Conservation (phyloP, 2,113 vertebrate genomes). For the Megaptera novaeangliae region DNA sequence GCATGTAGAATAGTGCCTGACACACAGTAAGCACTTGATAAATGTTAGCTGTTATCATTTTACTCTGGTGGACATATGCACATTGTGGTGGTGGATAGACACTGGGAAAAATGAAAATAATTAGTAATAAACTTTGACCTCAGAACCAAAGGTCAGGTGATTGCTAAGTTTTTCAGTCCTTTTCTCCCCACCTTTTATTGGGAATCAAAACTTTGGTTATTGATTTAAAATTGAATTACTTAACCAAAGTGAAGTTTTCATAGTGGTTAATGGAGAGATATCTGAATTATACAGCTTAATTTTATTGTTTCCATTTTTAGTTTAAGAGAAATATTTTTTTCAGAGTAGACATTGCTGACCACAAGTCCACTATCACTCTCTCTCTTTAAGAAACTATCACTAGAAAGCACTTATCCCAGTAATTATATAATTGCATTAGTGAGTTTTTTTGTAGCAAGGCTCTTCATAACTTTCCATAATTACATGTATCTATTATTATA, state of each 20-base stretch:
- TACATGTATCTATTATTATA: conserved; percentile 37
- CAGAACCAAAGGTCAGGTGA: not conserved
- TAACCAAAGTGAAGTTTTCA: not conserved
- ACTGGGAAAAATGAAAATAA: not conserved
- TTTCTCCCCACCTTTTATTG: not conserved
- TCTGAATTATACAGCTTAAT: not conserved
- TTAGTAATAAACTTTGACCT: not conserved
- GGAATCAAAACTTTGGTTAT: not conserved
- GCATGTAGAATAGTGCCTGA: not conserved
- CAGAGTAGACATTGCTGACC: not conserved
- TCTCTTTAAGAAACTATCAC: not conserved
- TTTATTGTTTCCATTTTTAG: conserved; percentile 6
- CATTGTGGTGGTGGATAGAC: not conserved
- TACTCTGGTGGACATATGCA: not conserved
- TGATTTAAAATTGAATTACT: not conserved
- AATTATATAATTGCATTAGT: conserved; percentile 45
- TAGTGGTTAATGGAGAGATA: not conserved
- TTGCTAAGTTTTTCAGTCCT: not conserved
- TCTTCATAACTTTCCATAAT: conserved; percentile 46
- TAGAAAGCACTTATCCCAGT: conserved; percentile 33
- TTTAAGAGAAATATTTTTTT: conserved; percentile 24
- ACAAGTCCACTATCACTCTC: not conserved
- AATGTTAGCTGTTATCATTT: not conserved
- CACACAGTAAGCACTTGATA: not conserved
- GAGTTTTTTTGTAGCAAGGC: not conserved